A percentile compares a stretch with the other conserved stretches of the same genome.
Evolutionary conservation across 2,113 vertebrate genomes (phyloP).

Genomic region (Caranx ignobilis): DNA sequence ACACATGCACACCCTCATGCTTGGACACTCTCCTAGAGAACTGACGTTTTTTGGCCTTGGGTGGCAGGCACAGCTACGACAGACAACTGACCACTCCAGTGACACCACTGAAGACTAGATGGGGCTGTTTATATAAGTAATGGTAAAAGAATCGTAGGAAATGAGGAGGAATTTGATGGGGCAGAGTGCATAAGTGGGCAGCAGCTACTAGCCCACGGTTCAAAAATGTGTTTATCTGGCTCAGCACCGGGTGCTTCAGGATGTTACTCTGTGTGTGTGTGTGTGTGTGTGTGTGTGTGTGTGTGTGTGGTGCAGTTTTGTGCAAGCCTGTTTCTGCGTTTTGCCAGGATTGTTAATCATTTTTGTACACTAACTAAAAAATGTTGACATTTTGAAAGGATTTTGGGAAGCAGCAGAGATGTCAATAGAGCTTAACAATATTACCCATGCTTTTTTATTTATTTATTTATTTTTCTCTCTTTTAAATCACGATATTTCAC

Average conservation of each 20-base stretch:
- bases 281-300: conserved; percentile 6
- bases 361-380: conserved; percentile 17
- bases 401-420: not conserved
- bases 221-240: conserved; percentile 45
- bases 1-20: conserved; percentile 13
- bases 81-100: conserved; percentile 8
- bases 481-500: not conserved
- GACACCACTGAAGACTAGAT: conserved; percentile 18
- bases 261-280: not conserved
- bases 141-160: conserved; percentile 25
- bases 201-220: conserved; percentile 29
- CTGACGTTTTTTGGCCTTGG: conserved; percentile 22
- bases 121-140: conserved; percentile 37
- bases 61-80: conserved; percentile 17
- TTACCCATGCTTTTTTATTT: not conserved
- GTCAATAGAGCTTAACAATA: not conserved
- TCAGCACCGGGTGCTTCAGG: not conserved
- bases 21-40: not conserved
- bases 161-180: conserved; percentile 41
- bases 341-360: conserved; percentile 9
- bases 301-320: conserved; percentile 11
- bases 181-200: conserved; percentile 43
- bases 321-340: conserved; percentile 3
- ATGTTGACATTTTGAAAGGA: conserved; percentile 13
- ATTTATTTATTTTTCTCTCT: not conserved